phyloP scores from a whole-genome alignment of 92 coral and sea anemone genomes.

The Micromussa lordhowensis region DNA sequence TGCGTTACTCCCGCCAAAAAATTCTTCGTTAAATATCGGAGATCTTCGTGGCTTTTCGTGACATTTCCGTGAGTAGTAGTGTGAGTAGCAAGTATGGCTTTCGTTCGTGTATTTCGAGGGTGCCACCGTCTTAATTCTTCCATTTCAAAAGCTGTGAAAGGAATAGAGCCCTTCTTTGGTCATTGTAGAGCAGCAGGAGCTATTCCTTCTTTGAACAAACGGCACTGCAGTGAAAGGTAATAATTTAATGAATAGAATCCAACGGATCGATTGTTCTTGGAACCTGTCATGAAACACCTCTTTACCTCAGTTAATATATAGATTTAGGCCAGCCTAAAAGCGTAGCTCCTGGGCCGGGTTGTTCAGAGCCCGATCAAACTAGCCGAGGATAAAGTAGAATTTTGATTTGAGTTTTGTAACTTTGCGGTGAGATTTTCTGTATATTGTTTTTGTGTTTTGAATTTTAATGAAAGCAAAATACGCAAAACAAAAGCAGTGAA shows the following conservation, averaged over 20 bases:
- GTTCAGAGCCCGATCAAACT: no score
- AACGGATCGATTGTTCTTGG: background rate
- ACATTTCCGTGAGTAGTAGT: background rate
- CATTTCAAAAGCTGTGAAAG: background rate
- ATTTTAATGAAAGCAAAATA: no score
- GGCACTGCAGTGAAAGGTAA: constrained; percentile 60
- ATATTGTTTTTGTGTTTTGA: no score
- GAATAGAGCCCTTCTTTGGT: background rate
- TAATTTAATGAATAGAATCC: background rate
- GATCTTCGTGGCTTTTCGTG: background rate
- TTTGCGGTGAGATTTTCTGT: no score
- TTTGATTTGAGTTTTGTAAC: no score
- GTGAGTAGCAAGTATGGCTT: constrained; percentile 46
- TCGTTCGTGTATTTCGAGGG: constrained; percentile 17
- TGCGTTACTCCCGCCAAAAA: constrained; percentile 25
- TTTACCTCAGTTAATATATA: background rate
- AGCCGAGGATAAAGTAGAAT: no score
- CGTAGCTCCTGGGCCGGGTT: no score
- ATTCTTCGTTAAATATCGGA: background rate
- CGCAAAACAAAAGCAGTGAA: no score
- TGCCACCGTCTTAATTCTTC: constrained; percentile 14
- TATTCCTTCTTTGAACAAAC: constrained; percentile 28
- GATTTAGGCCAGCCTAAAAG: no score
- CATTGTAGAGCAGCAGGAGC: constrained; percentile 33
- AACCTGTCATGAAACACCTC: background rate